phyloP scores from a whole-genome alignment of 2,797 vertebrate genomes.

The Platalea minor region DNA sequence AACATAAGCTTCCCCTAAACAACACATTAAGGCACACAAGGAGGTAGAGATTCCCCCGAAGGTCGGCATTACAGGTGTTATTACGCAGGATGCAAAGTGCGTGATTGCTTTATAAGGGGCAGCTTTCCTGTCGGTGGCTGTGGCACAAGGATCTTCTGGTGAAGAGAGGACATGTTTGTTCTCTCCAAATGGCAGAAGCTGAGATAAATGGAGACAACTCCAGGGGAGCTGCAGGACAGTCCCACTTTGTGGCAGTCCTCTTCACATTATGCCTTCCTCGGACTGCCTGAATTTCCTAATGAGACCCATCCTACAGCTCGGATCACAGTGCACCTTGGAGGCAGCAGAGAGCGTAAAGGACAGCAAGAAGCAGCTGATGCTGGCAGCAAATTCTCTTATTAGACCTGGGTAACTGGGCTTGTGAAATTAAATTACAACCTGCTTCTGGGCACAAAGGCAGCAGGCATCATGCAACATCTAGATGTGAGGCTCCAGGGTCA shows the following conservation, averaged over 20 bases:
- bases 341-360: not conserved
- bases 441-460: not conserved
- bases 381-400: not conserved
- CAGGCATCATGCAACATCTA: not conserved
- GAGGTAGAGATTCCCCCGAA: not conserved
- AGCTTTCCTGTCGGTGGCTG: accelerated
- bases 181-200: not conserved
- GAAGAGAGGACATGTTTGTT: not conserved
- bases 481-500: not conserved
- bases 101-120: not conserved
- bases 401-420: not conserved
- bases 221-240: not conserved
- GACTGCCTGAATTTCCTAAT: accelerated
- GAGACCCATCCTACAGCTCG: not conserved
- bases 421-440: not conserved
- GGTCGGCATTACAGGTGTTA: not conserved
- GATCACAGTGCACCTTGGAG: not conserved
- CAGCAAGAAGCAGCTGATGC: not conserved
- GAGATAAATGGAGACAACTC: not conserved
- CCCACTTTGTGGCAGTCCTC: not conserved
- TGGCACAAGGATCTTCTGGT: not conserved
- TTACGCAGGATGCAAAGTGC: not conserved
- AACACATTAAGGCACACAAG: not conserved
- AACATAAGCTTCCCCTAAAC: not conserved
- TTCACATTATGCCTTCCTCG: not conserved